Conservation (phyloP, 2,888 invertebrate genomes). For the Nezara viridula region DNA sequence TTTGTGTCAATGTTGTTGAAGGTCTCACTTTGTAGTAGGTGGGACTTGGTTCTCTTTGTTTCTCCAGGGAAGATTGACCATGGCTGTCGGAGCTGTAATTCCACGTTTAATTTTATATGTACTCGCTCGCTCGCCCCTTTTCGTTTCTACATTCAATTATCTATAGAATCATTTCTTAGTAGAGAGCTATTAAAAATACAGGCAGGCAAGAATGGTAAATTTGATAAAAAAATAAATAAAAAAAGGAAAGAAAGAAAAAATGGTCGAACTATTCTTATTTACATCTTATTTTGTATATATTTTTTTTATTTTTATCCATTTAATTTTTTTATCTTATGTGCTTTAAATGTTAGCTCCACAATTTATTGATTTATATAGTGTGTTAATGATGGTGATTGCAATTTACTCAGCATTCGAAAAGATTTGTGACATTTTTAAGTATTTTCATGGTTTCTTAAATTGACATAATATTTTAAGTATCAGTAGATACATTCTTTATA, state of each 20-base stretch:
- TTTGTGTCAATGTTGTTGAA: conserved; percentile 57
- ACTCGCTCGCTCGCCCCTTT: background rate
- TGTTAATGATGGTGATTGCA: background rate
- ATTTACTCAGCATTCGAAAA: background rate
- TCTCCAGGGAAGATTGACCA: conserved; percentile 49
- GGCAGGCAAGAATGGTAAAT: conserved; percentile 30
- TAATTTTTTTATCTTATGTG: background rate
- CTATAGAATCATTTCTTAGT: conserved; percentile 12
- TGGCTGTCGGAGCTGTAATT: conserved; percentile 53
- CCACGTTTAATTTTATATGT: conserved; percentile 3
- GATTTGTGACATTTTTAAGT: background rate
- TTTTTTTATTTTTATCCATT: background rate
- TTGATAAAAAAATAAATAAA: too few relatives aligned
- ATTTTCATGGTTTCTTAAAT: background rate
- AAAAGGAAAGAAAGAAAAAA: background rate
- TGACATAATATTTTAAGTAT: background rate
- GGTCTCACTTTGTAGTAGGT: conserved; percentile 17
- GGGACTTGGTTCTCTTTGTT: conserved; percentile 43
- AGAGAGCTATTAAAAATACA: conserved; percentile 25
- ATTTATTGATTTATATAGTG: background rate
- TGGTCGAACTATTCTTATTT: background rate
- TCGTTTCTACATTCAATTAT: conserved; percentile 10
- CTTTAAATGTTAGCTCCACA: background rate
- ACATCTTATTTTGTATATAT: background rate
- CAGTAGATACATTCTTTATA: too few relatives aligned